phyloP scores from a whole-genome alignment of 2,888 invertebrate species.

The Idaea biselata region DNA sequence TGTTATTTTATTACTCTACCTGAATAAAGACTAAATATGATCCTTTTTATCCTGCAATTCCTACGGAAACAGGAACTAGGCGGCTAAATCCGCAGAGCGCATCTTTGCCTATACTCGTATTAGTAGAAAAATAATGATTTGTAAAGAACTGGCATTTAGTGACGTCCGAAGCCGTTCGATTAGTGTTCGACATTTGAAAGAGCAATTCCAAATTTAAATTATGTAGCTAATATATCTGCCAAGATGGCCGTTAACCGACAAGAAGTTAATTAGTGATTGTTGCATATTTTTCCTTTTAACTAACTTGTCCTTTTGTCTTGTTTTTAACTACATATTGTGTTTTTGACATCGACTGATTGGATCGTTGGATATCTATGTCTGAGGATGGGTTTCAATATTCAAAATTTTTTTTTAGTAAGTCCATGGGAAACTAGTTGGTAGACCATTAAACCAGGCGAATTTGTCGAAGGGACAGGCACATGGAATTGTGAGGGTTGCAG shows the following conservation, averaged over 20 bases:
- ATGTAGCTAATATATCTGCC: slow-evolving; percentile 54
- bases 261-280: slow-evolving; percentile 56
- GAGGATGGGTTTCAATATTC: not conserved
- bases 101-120: not conserved
- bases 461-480: no score
- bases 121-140: not conserved
- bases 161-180: slow-evolving; percentile 35
- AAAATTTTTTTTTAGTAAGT: no score
- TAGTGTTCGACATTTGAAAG: slow-evolving; percentile 69
- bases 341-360: not conserved
- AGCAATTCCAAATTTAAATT: slow-evolving; percentile 67
- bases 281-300: not conserved
- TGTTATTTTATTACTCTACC: no score
- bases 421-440: no score
- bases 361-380: not conserved
- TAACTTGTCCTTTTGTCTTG: not conserved
- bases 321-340: not conserved
- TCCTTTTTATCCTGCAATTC: slow-evolving; percentile 2
- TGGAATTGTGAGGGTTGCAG: no score
- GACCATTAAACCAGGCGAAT: no score
- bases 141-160: slow-evolving; percentile 36
- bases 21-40: not conserved
- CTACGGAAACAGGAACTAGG: not conserved
- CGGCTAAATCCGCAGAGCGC: not conserved
- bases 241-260: slow-evolving; percentile 55